Evolutionary conservation across 1,140 invertebrate genomes (phyloP), one percentile per base, ranked within the genome.

Genomic region (Tenebrio molitor): DNA sequence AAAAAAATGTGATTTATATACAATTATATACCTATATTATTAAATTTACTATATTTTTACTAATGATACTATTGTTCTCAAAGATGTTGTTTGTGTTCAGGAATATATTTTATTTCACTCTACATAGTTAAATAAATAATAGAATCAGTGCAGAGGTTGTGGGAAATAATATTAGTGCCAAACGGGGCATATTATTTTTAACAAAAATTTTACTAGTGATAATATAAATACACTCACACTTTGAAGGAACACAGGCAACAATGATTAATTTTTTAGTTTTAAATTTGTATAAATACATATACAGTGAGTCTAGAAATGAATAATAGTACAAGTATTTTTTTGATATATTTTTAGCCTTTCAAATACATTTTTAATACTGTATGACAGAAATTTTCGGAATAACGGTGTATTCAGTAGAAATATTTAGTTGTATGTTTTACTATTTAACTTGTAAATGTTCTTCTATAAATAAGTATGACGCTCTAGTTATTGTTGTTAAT

Each of bases 401-500:
- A 72, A 72, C 70, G 64, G 53, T 64, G 63, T 72, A 72, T 21
- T 33, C 42, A 58, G 63, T 74, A 69, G 69, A 67, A 44, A 74
- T 25, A 44, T 69, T 74, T 72, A 71, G 41, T 70, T 34, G n/a
- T 68, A 39, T 72, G 41, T 62, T 53, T 53, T 50, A 50, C 44
- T 50, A 50, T 42, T 42, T 53, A 53, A 53, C 46, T 53, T 25
- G 14, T 53, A 53, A 53, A 53, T 53, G 46, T 53, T 53, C 36
- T 39, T 39, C 46, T 50, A 50, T 50, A 50, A 17, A 50, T 50
- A 50, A 21, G 44, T 50, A 21, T 21, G 44, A 50, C 44, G 17
- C 23, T 23, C 46, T 16, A 53, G 46, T 53, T 46, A 72, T 69
- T 67, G 71, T 75, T 72, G 73, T 75, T 75, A 71, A 75, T 72